Conservation (phyloP, 2,797 vertebrate genomes). For the Myoxocephalus aenaeus region DNA sequence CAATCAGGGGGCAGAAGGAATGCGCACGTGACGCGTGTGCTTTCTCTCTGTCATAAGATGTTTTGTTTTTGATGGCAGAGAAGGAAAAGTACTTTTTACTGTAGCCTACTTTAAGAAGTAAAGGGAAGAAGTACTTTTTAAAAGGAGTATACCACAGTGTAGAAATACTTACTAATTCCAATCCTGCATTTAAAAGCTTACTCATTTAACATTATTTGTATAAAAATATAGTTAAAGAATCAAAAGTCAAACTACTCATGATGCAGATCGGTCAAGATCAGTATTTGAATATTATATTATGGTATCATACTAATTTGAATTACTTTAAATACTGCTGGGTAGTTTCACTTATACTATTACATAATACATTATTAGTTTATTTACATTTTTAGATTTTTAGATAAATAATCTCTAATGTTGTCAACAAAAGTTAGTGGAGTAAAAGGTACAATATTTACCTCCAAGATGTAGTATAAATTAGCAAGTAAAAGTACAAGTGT, state of each 20-base stretch:
- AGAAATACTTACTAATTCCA: background rate
- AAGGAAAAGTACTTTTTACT: background rate
- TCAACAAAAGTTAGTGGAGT: too few species aligned
- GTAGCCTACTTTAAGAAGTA: background rate
- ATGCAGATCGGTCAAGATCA: background rate
- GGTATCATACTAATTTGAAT: too few species aligned
- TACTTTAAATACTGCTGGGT: too few species aligned
- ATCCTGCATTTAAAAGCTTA: background rate
- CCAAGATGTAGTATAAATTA: too few species aligned
- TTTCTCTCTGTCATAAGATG: background rate
- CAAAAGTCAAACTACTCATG: background rate
- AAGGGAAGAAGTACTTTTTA: background rate
- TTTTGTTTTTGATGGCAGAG: background rate
- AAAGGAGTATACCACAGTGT: background rate
- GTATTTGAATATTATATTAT: background rate
- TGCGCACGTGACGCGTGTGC: background rate
- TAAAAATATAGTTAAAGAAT: background rate
- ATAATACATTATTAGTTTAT: too few species aligned
- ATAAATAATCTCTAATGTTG: too few species aligned
- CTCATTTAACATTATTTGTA: background rate
- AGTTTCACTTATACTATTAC: too few species aligned
- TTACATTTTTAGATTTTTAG: too few species aligned
- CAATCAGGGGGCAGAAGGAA: conserved; percentile 46
- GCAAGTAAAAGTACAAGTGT: too few species aligned
- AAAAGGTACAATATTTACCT: too few species aligned